A percentile compares a stretch with the other conserved stretches of the same genome.
Conservation (phyloP, 2,888 invertebrate genomes). For the Temnothorax unifasciatus region DNA sequence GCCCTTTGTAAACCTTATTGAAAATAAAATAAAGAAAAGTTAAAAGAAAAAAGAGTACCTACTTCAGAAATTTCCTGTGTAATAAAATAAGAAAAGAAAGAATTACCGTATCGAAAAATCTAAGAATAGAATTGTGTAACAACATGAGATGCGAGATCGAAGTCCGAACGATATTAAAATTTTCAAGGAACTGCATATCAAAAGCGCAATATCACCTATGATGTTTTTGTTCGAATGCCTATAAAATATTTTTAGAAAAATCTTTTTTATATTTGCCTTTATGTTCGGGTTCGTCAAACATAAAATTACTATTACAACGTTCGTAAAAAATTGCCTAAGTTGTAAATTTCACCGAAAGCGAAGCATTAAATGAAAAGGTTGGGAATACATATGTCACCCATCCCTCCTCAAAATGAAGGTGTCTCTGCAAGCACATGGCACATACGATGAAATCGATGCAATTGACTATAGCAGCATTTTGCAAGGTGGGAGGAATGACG, state of each 20-base stretch:
- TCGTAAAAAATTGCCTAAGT: not conserved
- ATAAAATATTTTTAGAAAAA: not conserved
- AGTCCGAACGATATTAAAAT: not conserved
- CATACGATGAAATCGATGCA: constrained; percentile 54
- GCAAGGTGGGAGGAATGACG: constrained; percentile 65
- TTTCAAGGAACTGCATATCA: not conserved
- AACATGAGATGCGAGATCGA: not conserved
- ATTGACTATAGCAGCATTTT: constrained; percentile 65
- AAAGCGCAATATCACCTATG: not conserved
- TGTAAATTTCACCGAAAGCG: not conserved
- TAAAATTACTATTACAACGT: not conserved
- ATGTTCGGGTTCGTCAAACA: not conserved
- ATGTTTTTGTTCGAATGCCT: not conserved
- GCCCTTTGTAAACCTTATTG: constrained; percentile 15
- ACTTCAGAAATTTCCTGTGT: too few species aligned
- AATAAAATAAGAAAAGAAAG: not conserved
- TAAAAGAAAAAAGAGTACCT: not conserved
- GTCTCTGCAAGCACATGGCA: not conserved
- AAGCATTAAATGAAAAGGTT: constrained; percentile 7
- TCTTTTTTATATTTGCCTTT: not conserved
- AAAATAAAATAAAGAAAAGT: constrained; percentile 7
- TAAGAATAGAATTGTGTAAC: not conserved
- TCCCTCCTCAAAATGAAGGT: constrained; percentile 8
- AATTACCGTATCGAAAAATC: not conserved
- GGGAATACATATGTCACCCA: not conserved